A percentile compares a stretch with the other conserved stretches of the same genome.
These are phyloP conservation scores for Platysternon megacephalum DNA, from an alignment of 2,113 vertebrate species.

Conservation along the genomic window DNA sequence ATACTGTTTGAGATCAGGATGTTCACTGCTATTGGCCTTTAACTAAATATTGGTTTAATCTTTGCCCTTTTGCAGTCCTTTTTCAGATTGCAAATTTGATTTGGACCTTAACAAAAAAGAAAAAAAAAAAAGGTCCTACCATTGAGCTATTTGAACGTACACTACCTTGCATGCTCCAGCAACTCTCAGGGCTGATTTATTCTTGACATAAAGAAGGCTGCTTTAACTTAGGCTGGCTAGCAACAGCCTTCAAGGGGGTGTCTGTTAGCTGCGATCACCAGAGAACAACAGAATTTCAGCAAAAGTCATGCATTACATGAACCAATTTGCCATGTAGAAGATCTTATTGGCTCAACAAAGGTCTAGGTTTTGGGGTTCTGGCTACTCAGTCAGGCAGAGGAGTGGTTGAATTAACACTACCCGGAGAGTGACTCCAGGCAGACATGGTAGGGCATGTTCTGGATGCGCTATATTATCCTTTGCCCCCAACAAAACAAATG, in stretches of 20 bases:
- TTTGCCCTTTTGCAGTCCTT: too few species aligned
- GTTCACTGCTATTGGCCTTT: too few species aligned
- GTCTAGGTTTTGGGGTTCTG: neutral
- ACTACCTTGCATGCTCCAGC: neutral
- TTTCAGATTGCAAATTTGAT: too few species aligned
- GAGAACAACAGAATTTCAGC: neutral
- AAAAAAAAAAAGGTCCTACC: neutral
- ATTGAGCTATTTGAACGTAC: neutral
- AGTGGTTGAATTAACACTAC: neutral
- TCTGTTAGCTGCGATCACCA: neutral
- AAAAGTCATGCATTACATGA: neutral
- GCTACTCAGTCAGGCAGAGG: neutral
- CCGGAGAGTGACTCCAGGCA: neutral
- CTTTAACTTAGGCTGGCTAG: neutral
- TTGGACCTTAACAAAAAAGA: too few species aligned
- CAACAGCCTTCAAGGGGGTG: neutral
- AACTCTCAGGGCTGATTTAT: rapidly evolving
- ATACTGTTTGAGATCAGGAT: neutral
- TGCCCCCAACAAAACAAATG: neutral
- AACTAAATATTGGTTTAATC: too few species aligned
- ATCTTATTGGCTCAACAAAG: neutral
- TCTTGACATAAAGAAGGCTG: neutral
- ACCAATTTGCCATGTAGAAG: neutral
- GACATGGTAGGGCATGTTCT: neutral
- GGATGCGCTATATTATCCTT: neutral